Evolutionary conservation across 1,140 invertebrate species (phyloP), one percentile per base, ranked within the genome.

Genomic region (Danaus melanippus): DNA sequence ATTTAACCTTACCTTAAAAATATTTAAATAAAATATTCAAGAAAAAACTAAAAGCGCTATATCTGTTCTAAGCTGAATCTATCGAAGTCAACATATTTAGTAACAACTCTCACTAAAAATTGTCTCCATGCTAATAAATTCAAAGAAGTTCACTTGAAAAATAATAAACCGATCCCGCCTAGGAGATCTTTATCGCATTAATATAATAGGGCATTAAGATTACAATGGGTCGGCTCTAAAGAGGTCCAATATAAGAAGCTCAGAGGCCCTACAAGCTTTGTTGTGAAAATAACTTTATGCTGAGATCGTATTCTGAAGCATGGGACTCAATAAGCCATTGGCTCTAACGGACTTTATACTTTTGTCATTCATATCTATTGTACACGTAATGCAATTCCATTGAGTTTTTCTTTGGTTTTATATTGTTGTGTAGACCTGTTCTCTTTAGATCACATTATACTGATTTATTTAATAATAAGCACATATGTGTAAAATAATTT

Each of bases 241-340:
- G 73, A 80, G 76, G 76, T 74, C 76, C 79, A 86, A 84, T 84
- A 77, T 81, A 83, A 78, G 78, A 65, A 72, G 77, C 76, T 82
- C 69, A 69, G 67, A 75, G 70, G 60, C 62, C 62, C 65, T 59
- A 66, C 62, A 50, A 69, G 73, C 77, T 79, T 86, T 86, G 83
- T 84, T 84, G 83, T 79, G 79, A 76, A 77, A 82, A 86, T 86
- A 86, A 81, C 77, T 81, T 85, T 81, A 79, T 84, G 76, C 79
- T 66, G 71, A 70, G 67, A 61, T 79, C 71, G 63, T 71, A 50
- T 70, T 69, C 47, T 57, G 69, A 62, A 73, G 67, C 72, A 75
- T 69, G 64, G 69, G 70, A 64, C 80, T 80, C 76, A 80, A 84
- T 80, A 82, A 74, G 65, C 74, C 66, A 74, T 81, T 77, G 76